These are phyloP conservation scores for Callaeas wilsoni DNA, from an alignment of 2,113 vertebrate genomes.

Conservation along the genomic window DNA sequence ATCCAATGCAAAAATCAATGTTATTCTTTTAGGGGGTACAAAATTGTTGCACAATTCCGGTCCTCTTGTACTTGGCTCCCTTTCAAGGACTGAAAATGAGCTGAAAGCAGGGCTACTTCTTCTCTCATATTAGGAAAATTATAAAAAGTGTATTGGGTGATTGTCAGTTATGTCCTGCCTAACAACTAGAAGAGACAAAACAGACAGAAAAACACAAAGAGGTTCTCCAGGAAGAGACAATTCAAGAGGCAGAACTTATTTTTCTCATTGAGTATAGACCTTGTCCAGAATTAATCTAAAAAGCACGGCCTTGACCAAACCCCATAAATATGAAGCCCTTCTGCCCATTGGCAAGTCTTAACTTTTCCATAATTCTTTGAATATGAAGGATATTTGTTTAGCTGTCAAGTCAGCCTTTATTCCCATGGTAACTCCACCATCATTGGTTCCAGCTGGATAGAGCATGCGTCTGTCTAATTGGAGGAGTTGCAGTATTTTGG, in stretches of 20 bases:
- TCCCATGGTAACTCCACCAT: neutral
- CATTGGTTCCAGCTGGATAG: neutral
- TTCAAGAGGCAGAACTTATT: neutral
- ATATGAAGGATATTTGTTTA: neutral
- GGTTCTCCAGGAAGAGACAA: neutral
- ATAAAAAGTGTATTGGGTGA: neutral
- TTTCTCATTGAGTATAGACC: neutral
- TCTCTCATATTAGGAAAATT: neutral
- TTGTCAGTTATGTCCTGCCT: neutral
- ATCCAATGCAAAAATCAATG: neutral
- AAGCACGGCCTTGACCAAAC: neutral
- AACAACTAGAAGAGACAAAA: neutral
- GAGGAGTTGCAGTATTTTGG: neutral
- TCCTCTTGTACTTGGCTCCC: neutral
- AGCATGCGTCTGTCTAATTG: neutral
- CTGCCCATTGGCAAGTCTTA: neutral
- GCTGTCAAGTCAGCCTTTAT: neutral
- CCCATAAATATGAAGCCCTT: neutral
- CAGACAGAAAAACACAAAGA: neutral
- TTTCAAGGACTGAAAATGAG: neutral
- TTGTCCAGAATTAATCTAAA: neutral
- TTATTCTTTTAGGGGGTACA: neutral
- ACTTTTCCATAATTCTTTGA: neutral
- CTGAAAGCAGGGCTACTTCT: neutral
- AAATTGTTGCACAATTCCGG: neutral